These are phyloP conservation scores for Platycheirus albimanus DNA, from an alignment of 2,888 invertebrate species.

Conservation along the genomic window DNA sequence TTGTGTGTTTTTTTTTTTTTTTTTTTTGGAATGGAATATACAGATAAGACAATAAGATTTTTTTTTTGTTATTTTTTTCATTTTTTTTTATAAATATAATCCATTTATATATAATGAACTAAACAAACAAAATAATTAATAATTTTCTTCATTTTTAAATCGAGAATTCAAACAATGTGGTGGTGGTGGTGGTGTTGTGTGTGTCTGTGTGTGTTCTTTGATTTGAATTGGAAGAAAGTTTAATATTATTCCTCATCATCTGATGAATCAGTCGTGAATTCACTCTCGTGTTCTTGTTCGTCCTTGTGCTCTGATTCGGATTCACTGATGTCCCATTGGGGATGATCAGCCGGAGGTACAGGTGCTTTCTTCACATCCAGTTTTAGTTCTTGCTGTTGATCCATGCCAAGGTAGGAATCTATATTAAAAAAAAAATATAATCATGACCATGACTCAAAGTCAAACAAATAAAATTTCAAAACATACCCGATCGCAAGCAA, in stretches of 20 bases:
- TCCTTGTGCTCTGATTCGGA: conserved; percentile 90
- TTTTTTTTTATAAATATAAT: conserved; percentile 74
- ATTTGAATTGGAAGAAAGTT: conserved; percentile 60
- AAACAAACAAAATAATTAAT: conserved; percentile 59
- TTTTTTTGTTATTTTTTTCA: conserved; percentile 47
- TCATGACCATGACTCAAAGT: background rate
- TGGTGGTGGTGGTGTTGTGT: too few species aligned
- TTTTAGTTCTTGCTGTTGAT: conserved; percentile 97
- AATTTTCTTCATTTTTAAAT: conserved; percentile 77
- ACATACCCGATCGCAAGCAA: conserved; percentile 90
- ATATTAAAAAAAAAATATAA: conserved; percentile 4
- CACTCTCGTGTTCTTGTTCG: conserved; percentile 86
- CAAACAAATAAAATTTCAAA: background rate
- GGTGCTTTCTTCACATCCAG: conserved; percentile 98
- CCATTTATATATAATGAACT: conserved; percentile 70
- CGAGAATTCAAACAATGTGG: conserved; percentile 63
- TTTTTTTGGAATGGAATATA: conserved; percentile 70
- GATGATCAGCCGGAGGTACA: conserved; percentile 94
- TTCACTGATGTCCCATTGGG: conserved; percentile 99
- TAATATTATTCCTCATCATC: conserved; percentile 84
- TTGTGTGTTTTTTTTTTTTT: conserved; percentile 37
- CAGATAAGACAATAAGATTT: conserved; percentile 62
- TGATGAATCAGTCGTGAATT: conserved; percentile 87
- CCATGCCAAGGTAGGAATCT: conserved; percentile 98
- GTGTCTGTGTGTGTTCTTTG: conserved; percentile 47